Evolutionary conservation across 2,797 vertebrate species (phyloP), one percentile per base, ranked within the genome.

Genomic region (Acanthurus leucopareius): DNA sequence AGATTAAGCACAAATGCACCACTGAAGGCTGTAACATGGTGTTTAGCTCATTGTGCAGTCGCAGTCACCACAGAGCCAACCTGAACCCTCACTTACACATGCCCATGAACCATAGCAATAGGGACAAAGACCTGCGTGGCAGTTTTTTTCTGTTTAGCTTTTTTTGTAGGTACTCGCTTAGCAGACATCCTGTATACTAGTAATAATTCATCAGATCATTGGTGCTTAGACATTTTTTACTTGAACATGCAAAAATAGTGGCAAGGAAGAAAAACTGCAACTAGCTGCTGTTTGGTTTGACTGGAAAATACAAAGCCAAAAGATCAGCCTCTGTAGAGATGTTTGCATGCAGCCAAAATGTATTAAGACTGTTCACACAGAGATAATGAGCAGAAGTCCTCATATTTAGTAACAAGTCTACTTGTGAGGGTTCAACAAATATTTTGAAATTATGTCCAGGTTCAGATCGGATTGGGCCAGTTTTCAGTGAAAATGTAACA

Each of bases 11-110:
- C 84, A 97, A 97, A 80, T 99, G 98, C 86, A 99, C 97, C 25
- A 97, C 99, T 0, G 97, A 98, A 54, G 98, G 98, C 66, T 99
- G 98, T 83, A 99, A 99, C 89, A 99, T 99, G 98, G 98, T 99
- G 0, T 99, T 99, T 64, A 99, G 98, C 87, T 99, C 98, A 0
- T 69, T 99, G 81, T 94, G 98, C 13, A 99, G 98, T 87, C 96
- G 98, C 58, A 99, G 99, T 90, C 96, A 98, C 19, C 98, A 99
- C 7, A 99, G 98, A 13, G 98, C 98, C 28, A 99, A 99, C 91
- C 98, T 98, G 0, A 99, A 99, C 91, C 98, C 98, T 0, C 95
- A 98, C 59, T 96, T 99, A 57, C 98, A 99, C 88, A 99, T 99
- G 98, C 98, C 98, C 0, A 99, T 98, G 97, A 99, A 99, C 44